Conservation (phyloP, 2,113 vertebrate species). For the Scolopax mira region DNA sequence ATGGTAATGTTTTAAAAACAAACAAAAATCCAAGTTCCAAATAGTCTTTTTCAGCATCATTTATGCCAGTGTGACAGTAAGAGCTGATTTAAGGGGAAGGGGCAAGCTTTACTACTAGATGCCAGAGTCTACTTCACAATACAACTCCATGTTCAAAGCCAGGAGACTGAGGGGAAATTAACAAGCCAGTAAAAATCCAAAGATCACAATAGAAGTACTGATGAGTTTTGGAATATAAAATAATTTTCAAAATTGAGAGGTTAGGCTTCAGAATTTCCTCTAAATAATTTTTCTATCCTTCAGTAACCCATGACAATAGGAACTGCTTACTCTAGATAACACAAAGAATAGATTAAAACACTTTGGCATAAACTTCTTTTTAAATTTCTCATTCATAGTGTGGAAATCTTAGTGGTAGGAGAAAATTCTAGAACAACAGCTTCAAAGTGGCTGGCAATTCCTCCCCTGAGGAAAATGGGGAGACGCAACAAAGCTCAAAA, state of each 20-base stretch:
- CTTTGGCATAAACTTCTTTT: fast-evolving
- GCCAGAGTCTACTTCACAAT: neutral
- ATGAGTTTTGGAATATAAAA: neutral
- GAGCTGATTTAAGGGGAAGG: neutral
- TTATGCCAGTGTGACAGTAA: neutral
- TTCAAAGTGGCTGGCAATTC: neutral
- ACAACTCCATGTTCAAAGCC: neutral
- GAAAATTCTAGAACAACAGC: neutral
- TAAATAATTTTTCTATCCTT: neutral
- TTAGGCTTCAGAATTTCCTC: neutral
- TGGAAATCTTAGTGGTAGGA: neutral
- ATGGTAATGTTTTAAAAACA: neutral
- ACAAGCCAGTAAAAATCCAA: neutral
- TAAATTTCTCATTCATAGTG: neutral
- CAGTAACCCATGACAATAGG: neutral
- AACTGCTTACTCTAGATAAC: neutral
- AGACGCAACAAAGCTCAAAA: neutral
- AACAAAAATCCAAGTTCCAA: neutral
- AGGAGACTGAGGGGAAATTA: neutral
- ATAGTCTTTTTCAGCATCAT: neutral
- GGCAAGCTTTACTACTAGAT: neutral
- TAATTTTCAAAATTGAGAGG: neutral
- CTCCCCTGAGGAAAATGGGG: neutral
- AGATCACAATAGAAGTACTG: neutral
- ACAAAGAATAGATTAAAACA: neutral